Conservation (phyloP, 2,797 vertebrate species). For the Trichosurus vulpecula region DNA sequence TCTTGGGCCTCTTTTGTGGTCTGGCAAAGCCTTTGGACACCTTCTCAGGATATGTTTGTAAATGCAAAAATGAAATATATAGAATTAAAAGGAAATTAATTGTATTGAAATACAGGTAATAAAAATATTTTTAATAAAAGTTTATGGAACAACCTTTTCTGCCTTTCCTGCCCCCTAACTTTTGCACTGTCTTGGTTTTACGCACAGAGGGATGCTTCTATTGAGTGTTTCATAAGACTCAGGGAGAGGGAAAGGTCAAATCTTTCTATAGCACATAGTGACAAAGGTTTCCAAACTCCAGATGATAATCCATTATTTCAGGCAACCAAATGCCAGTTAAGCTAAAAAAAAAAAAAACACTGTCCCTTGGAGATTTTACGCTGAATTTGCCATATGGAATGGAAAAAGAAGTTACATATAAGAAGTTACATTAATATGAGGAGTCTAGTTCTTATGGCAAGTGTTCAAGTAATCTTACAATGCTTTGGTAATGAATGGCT, state of each 20-base stretch:
- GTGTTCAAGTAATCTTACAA: neutral
- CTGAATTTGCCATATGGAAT: neutral
- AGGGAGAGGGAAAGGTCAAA: neutral
- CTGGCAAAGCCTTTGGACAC: neutral
- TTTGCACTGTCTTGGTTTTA: neutral
- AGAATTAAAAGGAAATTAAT: neutral
- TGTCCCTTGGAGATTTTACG: neutral
- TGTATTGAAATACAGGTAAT: neutral
- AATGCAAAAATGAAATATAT: neutral
- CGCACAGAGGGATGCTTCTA: neutral
- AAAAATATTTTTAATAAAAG: neutral
- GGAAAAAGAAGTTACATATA: neutral
- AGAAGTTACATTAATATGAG: neutral
- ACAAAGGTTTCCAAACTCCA: neutral
- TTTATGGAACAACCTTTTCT: neutral
- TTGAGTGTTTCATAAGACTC: neutral
- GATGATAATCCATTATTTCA: conserved; percentile 13
- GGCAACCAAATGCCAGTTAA: neutral
- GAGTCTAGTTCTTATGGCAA: neutral
- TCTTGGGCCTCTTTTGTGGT: neutral
- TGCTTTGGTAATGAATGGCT: neutral
- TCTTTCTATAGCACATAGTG: neutral
- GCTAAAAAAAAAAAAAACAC: neutral
- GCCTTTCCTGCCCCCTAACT: too few relatives aligned
- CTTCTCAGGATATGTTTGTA: neutral